Conservation (phyloP, 2,113 vertebrate genomes). For the Prinia subflava region DNA sequence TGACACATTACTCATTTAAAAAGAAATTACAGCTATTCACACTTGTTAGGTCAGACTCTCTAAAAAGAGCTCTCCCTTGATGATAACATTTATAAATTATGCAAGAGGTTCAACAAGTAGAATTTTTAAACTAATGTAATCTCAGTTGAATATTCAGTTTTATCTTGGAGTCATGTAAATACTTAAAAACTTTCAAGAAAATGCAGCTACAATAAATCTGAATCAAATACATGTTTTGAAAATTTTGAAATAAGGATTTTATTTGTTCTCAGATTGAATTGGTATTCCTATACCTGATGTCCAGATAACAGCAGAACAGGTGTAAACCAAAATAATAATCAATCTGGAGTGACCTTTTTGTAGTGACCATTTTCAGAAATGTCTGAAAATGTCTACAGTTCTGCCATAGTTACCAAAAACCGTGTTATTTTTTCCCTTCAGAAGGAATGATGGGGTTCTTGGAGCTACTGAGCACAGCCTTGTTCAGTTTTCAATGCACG, state of each 20-base stretch:
- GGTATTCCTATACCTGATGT: neutral
- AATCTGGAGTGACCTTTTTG: neutral
- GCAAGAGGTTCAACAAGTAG: neutral
- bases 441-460: neutral
- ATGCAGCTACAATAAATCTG: neutral
- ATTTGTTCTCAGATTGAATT: neutral
- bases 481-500: neutral
- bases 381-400: neutral
- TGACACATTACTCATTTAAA: neutral
- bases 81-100: neutral
- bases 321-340: neutral
- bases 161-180: fast-evolving
- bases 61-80: neutral
- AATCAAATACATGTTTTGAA: neutral
- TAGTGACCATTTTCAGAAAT: neutral
- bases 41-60: neutral
- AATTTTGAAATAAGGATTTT: neutral
- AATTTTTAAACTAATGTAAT: neutral
- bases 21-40: neutral
- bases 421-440: neutral
- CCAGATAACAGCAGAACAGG: neutral
- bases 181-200: neutral
- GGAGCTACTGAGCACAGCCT: neutral
- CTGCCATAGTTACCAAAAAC: neutral
- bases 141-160: neutral